A percentile compares a stretch with the other conserved stretches of the same genome.
Conservation (phyloP, 1,140 invertebrate genomes). For the Nomia melanderi region DNA sequence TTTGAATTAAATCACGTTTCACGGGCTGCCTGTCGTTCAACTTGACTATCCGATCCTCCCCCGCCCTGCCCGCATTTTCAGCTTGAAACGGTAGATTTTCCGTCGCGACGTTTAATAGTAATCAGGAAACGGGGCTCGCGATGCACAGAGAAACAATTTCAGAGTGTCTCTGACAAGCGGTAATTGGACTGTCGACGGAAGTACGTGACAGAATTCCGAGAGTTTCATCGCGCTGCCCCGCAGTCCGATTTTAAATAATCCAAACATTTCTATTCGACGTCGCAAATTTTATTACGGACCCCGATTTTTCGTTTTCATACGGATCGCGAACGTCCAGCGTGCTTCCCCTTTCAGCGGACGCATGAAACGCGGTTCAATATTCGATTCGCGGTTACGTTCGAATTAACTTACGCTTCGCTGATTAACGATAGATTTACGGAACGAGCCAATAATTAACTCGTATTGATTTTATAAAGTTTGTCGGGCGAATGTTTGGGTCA, state of each 20-base stretch:
- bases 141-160: constrained; percentile 26
- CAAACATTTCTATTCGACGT: constrained; percentile 24
- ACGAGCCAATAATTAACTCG: too few species aligned
- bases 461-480: too few species aligned
- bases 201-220: constrained; percentile 42
- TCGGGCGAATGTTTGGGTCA: too few species aligned
- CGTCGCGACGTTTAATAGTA: constrained; percentile 27
- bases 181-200: constrained; percentile 43
- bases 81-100: neutral
- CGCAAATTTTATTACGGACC: constrained; percentile 22
- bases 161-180: constrained; percentile 38
- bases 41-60: too few species aligned
- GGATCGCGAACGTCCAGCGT: neutral
- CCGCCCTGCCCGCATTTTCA: neutral
- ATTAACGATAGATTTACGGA: too few species aligned
- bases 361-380: neutral
- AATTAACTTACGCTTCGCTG: too few species aligned
- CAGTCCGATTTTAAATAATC: constrained; percentile 34
- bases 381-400: too few species aligned
- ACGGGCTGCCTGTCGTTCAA: too few species aligned
- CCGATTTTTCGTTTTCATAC: neutral
- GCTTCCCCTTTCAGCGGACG: neutral
- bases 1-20: too few species aligned
- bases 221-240: neutral
- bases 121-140: constrained; percentile 7